Percentiles rank a stretch among this genome's conserved stretches.
Conservation (phyloP, 2,113 vertebrate species). For the Candoia aspera region DNA sequence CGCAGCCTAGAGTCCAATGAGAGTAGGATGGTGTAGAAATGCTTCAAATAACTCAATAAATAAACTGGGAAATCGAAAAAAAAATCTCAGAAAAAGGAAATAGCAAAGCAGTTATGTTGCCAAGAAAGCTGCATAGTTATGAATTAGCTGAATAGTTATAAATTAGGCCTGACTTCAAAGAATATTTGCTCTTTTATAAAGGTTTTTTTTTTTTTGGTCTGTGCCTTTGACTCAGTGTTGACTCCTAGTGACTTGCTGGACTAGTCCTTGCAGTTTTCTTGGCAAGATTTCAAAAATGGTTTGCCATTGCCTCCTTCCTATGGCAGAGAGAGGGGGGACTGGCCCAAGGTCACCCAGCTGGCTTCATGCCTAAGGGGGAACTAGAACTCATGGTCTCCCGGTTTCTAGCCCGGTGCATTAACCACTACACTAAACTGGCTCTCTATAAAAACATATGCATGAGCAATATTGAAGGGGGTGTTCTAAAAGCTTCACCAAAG, state of each 20-base stretch:
- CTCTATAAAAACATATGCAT: slow-evolving; percentile 38
- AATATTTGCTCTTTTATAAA: not conserved
- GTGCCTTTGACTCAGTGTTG: not conserved
- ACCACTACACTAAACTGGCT: not conserved
- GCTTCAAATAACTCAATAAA: not conserved
- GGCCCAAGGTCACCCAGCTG: not conserved
- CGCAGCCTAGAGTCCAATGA: not conserved
- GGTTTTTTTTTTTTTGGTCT: not conserved
- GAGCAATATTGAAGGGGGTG: slow-evolving; percentile 35
- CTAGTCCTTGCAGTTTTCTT: not conserved
- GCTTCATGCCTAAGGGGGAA: not conserved
- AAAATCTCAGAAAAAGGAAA: not conserved
- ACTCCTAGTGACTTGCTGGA: not conserved
- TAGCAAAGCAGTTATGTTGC: not conserved
- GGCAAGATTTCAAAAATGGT: not conserved
- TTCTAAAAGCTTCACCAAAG: fast-evolving
- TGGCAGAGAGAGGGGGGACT: not conserved
- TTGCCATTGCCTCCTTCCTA: too few relatives aligned
- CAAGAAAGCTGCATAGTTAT: not conserved
- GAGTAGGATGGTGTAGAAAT: not conserved
- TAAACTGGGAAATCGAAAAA: not conserved
- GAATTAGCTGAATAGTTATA: not conserved
- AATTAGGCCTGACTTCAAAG: not conserved
- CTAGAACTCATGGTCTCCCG: not conserved
- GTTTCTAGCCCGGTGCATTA: not conserved